Conservation (phyloP, 1,140 invertebrate genomes). For the Drosophila leontia region DNA sequence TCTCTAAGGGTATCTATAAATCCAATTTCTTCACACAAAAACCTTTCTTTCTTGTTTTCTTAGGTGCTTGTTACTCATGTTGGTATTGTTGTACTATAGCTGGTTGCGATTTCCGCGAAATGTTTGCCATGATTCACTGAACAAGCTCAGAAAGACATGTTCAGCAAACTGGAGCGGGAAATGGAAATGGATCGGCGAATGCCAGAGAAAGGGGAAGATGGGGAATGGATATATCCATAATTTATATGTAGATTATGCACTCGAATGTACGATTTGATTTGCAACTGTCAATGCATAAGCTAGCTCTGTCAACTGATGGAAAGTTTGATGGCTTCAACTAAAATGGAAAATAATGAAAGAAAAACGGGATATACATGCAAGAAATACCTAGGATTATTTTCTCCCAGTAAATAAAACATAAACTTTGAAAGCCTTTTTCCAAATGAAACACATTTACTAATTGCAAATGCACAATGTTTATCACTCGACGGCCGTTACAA, state of each 20-base stretch:
- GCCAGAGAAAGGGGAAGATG: slow-evolving; percentile 7
- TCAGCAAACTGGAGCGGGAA: slow-evolving; percentile 48
- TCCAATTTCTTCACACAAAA: neutral
- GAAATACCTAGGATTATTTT: neutral
- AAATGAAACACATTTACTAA: slow-evolving; percentile 70
- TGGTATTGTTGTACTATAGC: slow-evolving; percentile 42
- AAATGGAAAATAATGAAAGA: neutral
- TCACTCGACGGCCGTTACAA: slow-evolving; percentile 69
- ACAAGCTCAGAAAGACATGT: slow-evolving; percentile 59
- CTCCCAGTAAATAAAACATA: neutral
- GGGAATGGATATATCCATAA: slow-evolving; percentile 47
- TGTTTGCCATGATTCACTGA: slow-evolving; percentile 76
- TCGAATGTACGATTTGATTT: slow-evolving; percentile 72
- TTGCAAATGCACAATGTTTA: slow-evolving; percentile 75
- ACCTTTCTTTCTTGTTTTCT: slow-evolving; percentile 34
- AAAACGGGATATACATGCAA: neutral
- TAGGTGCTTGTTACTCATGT: slow-evolving; percentile 39
- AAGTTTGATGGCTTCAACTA: slow-evolving; percentile 36
- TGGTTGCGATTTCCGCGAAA: slow-evolving; percentile 72
- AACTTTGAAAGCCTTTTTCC: neutral
- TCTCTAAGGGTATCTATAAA: slow-evolving; percentile 4
- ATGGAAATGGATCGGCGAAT: slow-evolving; percentile 33
- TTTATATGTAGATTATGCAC: slow-evolving; percentile 73
- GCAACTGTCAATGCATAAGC: slow-evolving; percentile 71
- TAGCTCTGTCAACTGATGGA: slow-evolving; percentile 60